Conservation (phyloP, 2,888 invertebrate species). For the Metacarcinus magister region DNA sequence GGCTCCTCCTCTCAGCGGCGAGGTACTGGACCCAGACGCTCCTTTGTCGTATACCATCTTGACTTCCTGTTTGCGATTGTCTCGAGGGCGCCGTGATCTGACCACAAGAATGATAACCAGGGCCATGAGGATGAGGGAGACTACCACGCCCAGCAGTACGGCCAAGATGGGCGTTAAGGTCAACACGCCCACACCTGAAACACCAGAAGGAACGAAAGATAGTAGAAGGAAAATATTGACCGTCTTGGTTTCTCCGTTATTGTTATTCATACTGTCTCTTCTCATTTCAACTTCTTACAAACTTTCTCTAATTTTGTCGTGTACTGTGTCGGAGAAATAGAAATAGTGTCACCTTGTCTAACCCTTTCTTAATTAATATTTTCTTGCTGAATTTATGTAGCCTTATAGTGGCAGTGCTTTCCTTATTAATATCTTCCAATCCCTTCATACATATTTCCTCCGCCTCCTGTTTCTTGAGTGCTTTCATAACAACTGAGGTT, state of each 20-base stretch:
- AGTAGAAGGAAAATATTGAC: background rate
- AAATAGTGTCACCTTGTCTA: no score
- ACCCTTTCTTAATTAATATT: no score
- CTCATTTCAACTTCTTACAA: no score
- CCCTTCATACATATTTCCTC: no score
- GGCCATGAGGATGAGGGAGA: slow-evolving; percentile 73
- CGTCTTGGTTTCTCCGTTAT: background rate
- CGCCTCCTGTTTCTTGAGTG: no score
- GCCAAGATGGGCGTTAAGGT: slow-evolving; percentile 74
- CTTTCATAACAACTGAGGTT: no score
- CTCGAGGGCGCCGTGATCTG: slow-evolving; percentile 67
- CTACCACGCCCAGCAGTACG: slow-evolving; percentile 76
- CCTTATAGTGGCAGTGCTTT: no score
- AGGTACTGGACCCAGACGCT: background rate
- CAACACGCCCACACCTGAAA: slow-evolving; percentile 63
- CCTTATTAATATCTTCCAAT: no score
- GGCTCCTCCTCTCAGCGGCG: background rate
- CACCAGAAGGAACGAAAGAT: background rate
- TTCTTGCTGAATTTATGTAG: no score
- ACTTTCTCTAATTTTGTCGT: no score
- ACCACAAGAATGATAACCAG: slow-evolving; percentile 74
- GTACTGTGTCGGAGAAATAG: no score
- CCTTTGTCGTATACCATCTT: slow-evolving; percentile 76
- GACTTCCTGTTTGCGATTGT: slow-evolving; percentile 70
- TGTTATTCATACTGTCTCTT: background rate